Evolutionary conservation across 2,113 vertebrate genomes (phyloP), one percentile per base, ranked within the genome.

Genomic region (Onychostruthus taczanowskii): DNA sequence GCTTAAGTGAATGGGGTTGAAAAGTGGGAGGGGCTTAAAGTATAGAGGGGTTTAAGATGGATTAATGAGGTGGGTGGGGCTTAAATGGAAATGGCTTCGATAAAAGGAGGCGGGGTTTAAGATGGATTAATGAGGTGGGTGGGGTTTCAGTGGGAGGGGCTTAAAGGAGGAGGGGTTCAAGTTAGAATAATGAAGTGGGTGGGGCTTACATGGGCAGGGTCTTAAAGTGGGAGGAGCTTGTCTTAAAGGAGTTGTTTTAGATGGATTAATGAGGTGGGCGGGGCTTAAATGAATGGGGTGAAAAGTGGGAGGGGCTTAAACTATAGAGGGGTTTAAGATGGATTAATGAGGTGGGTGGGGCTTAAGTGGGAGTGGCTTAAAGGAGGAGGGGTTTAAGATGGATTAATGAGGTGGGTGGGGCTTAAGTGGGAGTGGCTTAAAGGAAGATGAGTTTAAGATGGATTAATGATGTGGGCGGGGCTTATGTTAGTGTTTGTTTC

Each of bases 371-470:
- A 6, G 37, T 11, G 4, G 37, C 6, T 37, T 37, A 18, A 61
- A 26, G 5, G 1, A 14, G 33, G 21, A 8, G 15, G 22, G 7
- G 31, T 7, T 13, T 21, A 20, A 21, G 4, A 39, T 9, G 15
- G 4, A 7, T 24, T 26, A 27, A 27, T 50, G 26, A 50, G 26
- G 24, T 50, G 12, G 37, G 37, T 1, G 37, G 11, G 12, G 61
- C 47, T 11, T 12, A 8, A 61, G 8, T 6, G n/a, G 33, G 33
- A 4, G 37, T 11, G 4, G 37, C 6, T 37, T 37, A 18, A 61
- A 26, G 5, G 1, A 14, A 21, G 21, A 7, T 10, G 22, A 5
- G 19, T 8, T 13, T 21, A 33, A 21, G 4, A 12, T 9, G 15
- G 3, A 7, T 24, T 26, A 27, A 27, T 50, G 26, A 50, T 14